A percentile compares a stretch with the other conserved stretches of the same genome.
phyloP scores from a whole-genome alignment of 2,888 invertebrate species.

The Therioaphis trifolii region DNA sequence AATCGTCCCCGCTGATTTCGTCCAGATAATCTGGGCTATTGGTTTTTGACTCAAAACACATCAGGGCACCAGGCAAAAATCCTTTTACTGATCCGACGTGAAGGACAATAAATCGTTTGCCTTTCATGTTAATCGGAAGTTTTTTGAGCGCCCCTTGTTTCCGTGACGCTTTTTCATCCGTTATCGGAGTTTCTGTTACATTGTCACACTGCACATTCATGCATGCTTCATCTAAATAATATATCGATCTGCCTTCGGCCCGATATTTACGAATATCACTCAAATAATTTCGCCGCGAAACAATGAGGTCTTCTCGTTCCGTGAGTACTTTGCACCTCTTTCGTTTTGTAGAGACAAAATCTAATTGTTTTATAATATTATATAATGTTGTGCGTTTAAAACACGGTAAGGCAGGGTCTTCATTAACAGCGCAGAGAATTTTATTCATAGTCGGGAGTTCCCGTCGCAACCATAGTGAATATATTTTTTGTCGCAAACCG shows the following conservation, averaged over 20 bases:
- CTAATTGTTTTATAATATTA: neutral
- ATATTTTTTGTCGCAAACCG: neutral
- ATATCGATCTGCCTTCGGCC: too few species aligned
- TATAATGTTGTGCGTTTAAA: neutral
- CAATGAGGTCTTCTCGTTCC: neutral
- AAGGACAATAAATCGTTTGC: conserved; percentile 44
- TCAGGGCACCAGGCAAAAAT: conserved; percentile 28
- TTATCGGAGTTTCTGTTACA: too few species aligned
- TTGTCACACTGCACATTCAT: too few species aligned
- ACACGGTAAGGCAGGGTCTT: neutral
- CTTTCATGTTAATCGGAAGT: conserved; percentile 27
- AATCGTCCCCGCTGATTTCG: conserved; percentile 46
- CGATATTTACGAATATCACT: neutral
- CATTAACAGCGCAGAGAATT: neutral
- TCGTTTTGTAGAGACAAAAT: conserved; percentile 4
- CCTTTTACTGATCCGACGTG: conserved; percentile 54
- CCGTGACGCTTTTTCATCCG: conserved; percentile 23
- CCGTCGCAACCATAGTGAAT: neutral
- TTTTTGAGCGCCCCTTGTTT: conserved; percentile 1
- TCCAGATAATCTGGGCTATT: conserved; percentile 54
- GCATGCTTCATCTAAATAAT: too few species aligned
- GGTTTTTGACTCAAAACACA: conserved; percentile 45
- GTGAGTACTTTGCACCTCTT: conserved; percentile 16
- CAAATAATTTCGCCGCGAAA: neutral
- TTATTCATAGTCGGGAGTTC: neutral